Evolutionary conservation across 1,140 invertebrate species (phyloP), one percentile per base, ranked within the genome.

Genomic region (Drosophila neocordata): DNA sequence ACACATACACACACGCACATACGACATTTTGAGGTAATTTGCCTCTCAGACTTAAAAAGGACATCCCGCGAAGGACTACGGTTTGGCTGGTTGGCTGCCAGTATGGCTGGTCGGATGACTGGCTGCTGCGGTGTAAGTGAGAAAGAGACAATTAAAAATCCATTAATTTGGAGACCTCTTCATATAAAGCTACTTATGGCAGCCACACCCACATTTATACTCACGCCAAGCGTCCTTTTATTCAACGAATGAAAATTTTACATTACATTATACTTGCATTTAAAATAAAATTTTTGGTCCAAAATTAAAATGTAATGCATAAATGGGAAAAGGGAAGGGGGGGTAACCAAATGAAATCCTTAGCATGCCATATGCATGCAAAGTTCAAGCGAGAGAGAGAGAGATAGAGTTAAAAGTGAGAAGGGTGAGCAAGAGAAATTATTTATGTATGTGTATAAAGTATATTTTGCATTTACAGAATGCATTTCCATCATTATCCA

Each of bases 71-170:
- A 68, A 34, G 71, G 63, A 67, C 57, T 22, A 53, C 18, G 62
- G 9, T 9, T 24, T 55, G 56, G 60, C 65, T 24, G 22, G 2
- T 4, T 24, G 22, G 2, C 22, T 24, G 22, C 22, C 8, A 18
- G 34, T 4, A 18, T 53, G 41, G 11, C 38, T 48, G 64, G 27
- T 53, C 24, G 37, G 11, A 53, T 38, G n/a, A 27, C 53, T 41
- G 44, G 56, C 41, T 55, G 41, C 64, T 75, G 73, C 55, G 77
- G 69, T 70, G 73, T 77, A 88, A 89, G 84, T 89, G 84, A 89
- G 83, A 88, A 79, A 88, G 83, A 83, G 83, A 88, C 83, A 88
- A 88, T 88, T 88, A 88, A 88, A 88, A 88, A 88, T 88, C 83
- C 83, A 88, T 88, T 88, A 88, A 88, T 88, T 88, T 88, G 84